Evolutionary conservation across 2,113 vertebrate genomes (phyloP), one percentile per base, ranked within the genome.

Genomic region (Cyanoramphus novaezelandiae): DNA sequence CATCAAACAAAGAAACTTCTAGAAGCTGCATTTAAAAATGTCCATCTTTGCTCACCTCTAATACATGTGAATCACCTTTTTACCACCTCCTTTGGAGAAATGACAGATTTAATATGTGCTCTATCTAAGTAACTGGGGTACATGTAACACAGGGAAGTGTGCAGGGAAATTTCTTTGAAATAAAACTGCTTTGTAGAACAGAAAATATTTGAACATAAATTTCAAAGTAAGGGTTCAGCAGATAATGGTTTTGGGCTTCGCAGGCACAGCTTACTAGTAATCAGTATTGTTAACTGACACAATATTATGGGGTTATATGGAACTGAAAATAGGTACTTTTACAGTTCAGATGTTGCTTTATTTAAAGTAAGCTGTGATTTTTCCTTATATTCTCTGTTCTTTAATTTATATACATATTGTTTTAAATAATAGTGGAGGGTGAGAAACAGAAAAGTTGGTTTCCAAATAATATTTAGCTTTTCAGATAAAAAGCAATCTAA

Each of bases 151-250:
- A 76, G 55, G 79, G 52, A 55, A 43, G n/a, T 17, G 44, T 77
- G 57, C 67, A 93, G 35, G 28, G 57, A 70, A 16, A 88, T 82
- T 92, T 82, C 49, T 93, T 69, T 82, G 46, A 86, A 95, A 90
- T 90, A 82, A 85, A 85, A 63, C 23, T 57, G 31, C 53, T 91
- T 14, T 20, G 63, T 88, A 82, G 84, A 93, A 93, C 10, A 63
- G 81, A 92, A 95, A 96, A 93, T 86, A 88, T 80, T 80, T 94
- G 84, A 93, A 90, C 78, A 77, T 95, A 82, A 90, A 82, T 92
- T 96, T 96, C 49, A 94, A 91, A 94, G 67, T 19, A 23, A 82
- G 43, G 2, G 76, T 90, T 80, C 6, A 4, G 28, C 29, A 74
- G 75, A 85, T 79, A 93, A 95, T n/a, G 65, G 15, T 17, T 76